Base-by-base conservation (phyloP, 2,888 invertebrate species). In the Cosmia trapezina region DNA sequence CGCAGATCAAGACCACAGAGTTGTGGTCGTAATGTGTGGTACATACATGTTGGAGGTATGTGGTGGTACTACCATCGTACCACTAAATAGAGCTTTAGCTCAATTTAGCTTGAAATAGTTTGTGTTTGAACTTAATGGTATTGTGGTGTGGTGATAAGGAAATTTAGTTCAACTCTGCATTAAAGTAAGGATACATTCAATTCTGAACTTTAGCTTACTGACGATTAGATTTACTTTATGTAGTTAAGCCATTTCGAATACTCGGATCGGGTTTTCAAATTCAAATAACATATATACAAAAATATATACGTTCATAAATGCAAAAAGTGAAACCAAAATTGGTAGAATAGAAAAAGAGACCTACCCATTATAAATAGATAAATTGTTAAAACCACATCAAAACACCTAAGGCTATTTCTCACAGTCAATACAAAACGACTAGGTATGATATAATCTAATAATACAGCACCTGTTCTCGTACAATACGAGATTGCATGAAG, bases 401-500 rank as follows among this genome's bases (percentile, higher is more conserved):
- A 80, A 49, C 12, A 17, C 82, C 54, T 77, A 7, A 22, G 43
- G 68, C 67, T 1, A 51, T 77, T 67, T 76, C 68, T 68, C 77
- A 77, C 68, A 28, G 2, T 4, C 17, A 51, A 41, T 14, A 57
- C 37, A 49, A 11, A 63, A 59, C 43, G 19, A 17, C 14, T 45
- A 53, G 53, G 4, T 28, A 8, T 73, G 74, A 80, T 80, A 80
- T 59, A 69, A 79, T 59, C 41, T 37, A 61, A 51, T 59, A 66
- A 53, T 37, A 49, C 0, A n/a, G 28, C 79, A 84, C 81, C 85
- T 85, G 85, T 77, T 47, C 70, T 66, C 37, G 28, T 67, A 72
- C 78, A 84, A 71, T 77, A 70, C 62, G 59, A 56, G 56, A 62
- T 83, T 45, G 47, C 59, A 87, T 90, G 86, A 87, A 83, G 87